Conservation (phyloP, 2,113 vertebrate species). For the Fregata magnificens region DNA sequence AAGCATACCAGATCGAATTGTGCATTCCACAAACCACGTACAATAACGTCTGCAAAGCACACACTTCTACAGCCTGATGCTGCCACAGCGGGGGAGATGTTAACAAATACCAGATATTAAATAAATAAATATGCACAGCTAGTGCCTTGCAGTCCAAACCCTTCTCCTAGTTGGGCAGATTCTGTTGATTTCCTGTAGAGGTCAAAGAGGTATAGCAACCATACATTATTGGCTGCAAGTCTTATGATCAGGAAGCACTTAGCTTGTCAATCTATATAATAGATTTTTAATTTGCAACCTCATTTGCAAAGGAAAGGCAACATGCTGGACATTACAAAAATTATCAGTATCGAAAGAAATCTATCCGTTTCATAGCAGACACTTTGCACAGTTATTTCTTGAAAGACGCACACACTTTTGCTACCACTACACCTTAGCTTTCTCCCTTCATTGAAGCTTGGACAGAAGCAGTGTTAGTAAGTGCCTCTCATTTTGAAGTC, state of each 20-base stretch:
- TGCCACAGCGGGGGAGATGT: background rate
- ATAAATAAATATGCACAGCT: background rate
- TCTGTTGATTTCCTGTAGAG: background rate
- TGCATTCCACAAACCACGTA: background rate
- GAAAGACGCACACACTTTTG: background rate
- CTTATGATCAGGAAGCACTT: background rate
- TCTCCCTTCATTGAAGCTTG: background rate
- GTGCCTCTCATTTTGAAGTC: background rate
- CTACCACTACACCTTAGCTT: background rate
- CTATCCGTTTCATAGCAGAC: background rate
- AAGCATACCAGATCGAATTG: background rate
- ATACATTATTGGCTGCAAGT: background rate
- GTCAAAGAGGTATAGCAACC: background rate
- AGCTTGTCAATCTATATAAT: background rate
- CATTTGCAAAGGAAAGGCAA: background rate
- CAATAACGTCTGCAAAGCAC: background rate
- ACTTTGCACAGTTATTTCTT: background rate
- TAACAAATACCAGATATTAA: background rate
- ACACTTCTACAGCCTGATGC: background rate
- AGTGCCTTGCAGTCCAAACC: background rate
- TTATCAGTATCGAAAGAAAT: background rate
- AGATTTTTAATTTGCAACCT: conserved; percentile 9
- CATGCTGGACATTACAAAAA: background rate
- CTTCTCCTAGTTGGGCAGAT: background rate
- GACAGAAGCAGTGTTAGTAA: background rate